Evolutionary conservation across 2,888 invertebrate genomes (phyloP).

Genomic region (Chymomyza amoena): DNA sequence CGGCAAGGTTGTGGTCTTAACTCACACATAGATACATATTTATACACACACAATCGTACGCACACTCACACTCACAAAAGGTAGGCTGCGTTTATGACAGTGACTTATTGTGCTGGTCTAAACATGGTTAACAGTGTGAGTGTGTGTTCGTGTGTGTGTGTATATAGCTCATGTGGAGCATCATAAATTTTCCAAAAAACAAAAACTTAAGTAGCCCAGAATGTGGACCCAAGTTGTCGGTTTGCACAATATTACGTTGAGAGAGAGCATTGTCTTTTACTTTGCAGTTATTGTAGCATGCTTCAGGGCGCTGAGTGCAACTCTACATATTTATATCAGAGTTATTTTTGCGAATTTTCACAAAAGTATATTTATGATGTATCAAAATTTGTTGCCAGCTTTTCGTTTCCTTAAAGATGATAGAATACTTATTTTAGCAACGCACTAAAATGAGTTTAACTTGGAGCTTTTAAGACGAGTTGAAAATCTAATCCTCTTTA

Average conservation of each 20-base stretch:
- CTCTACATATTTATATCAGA: neutral
- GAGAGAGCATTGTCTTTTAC: neutral
- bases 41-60: neutral
- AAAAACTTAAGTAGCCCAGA: constrained; percentile 29
- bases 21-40: neutral
- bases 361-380: neutral
- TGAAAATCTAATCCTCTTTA: too few species aligned
- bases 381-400: neutral
- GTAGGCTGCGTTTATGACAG: constrained; percentile 48
- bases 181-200: constrained; percentile 56
- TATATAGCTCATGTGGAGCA: constrained; percentile 2
- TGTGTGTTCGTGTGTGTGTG: constrained; percentile 11
- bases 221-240: neutral
- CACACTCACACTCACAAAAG: constrained; percentile 10
- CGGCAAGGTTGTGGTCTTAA: constrained; percentile 31
- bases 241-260: neutral
- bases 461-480: too few species aligned
- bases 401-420: too few species aligned
- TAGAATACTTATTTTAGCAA: too few species aligned
- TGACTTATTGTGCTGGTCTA: constrained; percentile 54
- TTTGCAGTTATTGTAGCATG: neutral
- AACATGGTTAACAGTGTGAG: neutral
- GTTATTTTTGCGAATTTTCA: neutral
- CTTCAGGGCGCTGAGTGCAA: neutral
- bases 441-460: too few species aligned